A percentile compares a stretch with the other conserved stretches of the same genome.
Evolutionary conservation across 2,113 vertebrate genomes (phyloP).

Genomic region (Baryphthengus martii): DNA sequence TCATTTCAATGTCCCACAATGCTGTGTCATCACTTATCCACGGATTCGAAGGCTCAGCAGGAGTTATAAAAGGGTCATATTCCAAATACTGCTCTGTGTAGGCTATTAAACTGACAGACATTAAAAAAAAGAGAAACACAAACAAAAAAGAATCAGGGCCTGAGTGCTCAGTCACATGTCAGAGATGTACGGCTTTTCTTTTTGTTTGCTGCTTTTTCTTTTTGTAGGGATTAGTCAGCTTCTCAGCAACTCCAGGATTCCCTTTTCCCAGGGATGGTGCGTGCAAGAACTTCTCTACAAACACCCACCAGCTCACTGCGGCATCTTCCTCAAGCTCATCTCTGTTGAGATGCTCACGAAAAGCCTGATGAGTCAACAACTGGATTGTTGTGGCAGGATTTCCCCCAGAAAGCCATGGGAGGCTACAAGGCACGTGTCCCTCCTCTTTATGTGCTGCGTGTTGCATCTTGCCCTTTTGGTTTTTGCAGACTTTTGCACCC

Average conservation of each 20-base stretch:
- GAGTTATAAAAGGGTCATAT: conserved; percentile 87
- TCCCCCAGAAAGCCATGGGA: neutral
- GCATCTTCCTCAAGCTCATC: neutral
- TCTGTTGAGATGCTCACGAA: neutral
- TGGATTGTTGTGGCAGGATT: neutral
- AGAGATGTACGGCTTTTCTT: neutral
- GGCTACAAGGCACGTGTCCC: neutral
- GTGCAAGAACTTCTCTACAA: neutral
- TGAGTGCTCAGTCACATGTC: neutral
- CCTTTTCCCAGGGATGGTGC: neutral
- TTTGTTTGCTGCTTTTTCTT: neutral
- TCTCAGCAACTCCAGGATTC: neutral
- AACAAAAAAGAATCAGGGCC: neutral
- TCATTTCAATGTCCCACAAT: conserved; percentile 91
- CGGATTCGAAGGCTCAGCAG: conserved; percentile 91
- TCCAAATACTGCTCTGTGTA: conserved; percentile 93
- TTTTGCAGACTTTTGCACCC: neutral
- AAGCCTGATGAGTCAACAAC: neutral
- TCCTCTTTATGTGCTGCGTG: neutral
- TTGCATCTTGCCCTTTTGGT: neutral
- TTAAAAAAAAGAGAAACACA: neutral
- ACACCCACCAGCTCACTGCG: neutral
- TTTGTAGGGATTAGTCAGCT: neutral
- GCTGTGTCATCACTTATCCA: conserved; percentile 90
- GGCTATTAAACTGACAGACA: conserved; percentile 81